A percentile compares a stretch with the other conserved stretches of the same genome.
Evolutionary conservation across 92 coral and sea anemone genomes (phyloP).

Genomic region (Parazoanthus atlanticus): DNA sequence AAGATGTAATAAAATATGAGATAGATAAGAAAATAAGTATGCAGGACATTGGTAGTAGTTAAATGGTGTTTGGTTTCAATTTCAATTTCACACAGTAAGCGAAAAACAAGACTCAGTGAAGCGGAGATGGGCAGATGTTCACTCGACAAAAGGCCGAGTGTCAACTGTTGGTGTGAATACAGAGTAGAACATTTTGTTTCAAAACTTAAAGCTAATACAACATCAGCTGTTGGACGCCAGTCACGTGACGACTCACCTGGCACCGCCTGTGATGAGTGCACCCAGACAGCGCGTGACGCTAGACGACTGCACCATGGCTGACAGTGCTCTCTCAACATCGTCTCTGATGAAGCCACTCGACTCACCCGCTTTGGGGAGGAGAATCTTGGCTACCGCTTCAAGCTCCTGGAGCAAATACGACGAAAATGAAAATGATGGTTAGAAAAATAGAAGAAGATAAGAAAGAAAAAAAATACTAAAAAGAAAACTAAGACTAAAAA

Average conservation of each 20-base stretch:
- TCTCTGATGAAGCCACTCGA: slow-evolving; percentile 93
- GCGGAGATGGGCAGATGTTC: too few species aligned
- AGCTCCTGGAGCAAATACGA: slow-evolving; percentile 68
- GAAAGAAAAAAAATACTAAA: neutral
- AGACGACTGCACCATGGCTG: slow-evolving; percentile 76
- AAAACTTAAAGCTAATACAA: neutral
- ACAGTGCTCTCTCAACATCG: slow-evolving; percentile 84
- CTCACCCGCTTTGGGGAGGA: slow-evolving; percentile 86
- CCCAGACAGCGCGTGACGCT: slow-evolving; percentile 79
- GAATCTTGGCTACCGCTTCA: slow-evolving; percentile 77
- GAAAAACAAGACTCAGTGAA: too few species aligned
- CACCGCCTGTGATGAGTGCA: slow-evolving; percentile 79
- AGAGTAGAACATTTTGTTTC: neutral
- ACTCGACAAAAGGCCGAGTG: neutral
- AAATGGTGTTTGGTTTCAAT: too few species aligned
- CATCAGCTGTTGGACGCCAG: neutral
- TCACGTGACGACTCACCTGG: slow-evolving; percentile 69
- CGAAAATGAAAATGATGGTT: neutral
- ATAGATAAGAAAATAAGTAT: too few species aligned
- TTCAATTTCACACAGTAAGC: too few species aligned
- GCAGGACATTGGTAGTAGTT: too few species aligned
- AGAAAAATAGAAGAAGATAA: too few species aligned
- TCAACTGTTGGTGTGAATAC: neutral
- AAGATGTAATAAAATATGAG: too few species aligned
- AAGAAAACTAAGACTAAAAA: too few species aligned